phyloP scores from a whole-genome alignment of 2,797 vertebrate genomes.

The Sebastiscus albofasciatus region DNA sequence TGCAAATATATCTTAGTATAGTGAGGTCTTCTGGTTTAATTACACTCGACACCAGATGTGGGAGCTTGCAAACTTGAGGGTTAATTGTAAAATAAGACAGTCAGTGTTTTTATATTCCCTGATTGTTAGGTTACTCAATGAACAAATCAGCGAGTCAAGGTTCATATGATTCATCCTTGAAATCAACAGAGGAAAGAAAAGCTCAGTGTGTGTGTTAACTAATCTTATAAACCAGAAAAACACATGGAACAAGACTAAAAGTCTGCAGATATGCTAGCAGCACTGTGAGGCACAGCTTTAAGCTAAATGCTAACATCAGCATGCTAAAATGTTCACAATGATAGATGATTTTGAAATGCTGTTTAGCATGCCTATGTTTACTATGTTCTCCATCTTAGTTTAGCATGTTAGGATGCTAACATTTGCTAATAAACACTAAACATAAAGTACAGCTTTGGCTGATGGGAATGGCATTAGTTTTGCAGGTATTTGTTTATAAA shows the following conservation, averaged over 20 bases:
- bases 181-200: background rate
- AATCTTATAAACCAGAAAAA: background rate
- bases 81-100: constrained; percentile 1
- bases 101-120: background rate
- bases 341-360: background rate
- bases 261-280: background rate
- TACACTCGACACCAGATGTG: background rate
- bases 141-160: background rate
- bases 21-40: constrained; percentile 24
- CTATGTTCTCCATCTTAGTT: no score
- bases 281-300: background rate
- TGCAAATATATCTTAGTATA: constrained; percentile 24
- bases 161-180: background rate
- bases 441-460: no score
- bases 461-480: no score
- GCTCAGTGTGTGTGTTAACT: background rate
- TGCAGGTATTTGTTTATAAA: no score
- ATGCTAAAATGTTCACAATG: background rate
- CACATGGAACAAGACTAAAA: background rate
- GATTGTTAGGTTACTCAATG: background rate
- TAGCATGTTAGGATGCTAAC: no score
- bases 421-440: no score
- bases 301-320: background rate
- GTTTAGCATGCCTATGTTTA: background rate
- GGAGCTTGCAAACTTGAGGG: background rate